Evolutionary conservation across 2,888 invertebrate genomes (phyloP).

Genomic region (Melinaea marsaeus): DNA sequence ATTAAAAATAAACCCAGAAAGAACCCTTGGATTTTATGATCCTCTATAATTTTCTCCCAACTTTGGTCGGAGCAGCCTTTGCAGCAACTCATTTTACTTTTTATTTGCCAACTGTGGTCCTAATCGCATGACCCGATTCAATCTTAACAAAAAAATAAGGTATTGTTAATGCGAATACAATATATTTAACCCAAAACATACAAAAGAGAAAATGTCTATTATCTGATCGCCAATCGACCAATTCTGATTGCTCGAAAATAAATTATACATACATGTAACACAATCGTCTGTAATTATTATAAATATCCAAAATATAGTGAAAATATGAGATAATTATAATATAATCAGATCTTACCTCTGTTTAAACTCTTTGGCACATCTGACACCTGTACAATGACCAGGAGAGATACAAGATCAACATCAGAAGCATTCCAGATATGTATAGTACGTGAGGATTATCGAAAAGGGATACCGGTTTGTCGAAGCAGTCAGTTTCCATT

Average conservation of each 20-base stretch:
- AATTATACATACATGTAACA: too few species aligned
- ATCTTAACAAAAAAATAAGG: too few species aligned
- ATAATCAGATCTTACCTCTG: background rate
- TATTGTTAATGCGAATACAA: too few species aligned
- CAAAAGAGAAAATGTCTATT: too few species aligned
- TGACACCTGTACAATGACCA: conserved; percentile 44
- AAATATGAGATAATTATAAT: too few species aligned
- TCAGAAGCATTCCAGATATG: conserved; percentile 37
- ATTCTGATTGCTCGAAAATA: too few species aligned
- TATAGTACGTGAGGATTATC: conserved; percentile 40
- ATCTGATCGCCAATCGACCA: too few species aligned
- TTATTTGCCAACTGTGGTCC: too few species aligned
- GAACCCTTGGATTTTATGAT: conserved; percentile 40
- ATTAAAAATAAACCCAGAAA: conserved; percentile 40
- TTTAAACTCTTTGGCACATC: conserved; percentile 28
- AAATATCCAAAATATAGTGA: background rate
- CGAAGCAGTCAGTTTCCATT: conserved; percentile 10
- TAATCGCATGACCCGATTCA: too few species aligned
- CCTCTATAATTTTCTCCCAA: conserved; percentile 37
- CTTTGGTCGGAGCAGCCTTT: conserved; percentile 39
- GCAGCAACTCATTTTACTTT: conserved; percentile 43
- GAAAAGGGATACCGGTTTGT: conserved; percentile 32
- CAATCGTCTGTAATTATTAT: background rate
- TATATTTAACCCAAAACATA: too few species aligned
- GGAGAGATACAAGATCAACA: conserved; percentile 45